Evolutionary conservation across 2,113 vertebrate genomes (phyloP).

Genomic region (Apaloderma vittatum): DNA sequence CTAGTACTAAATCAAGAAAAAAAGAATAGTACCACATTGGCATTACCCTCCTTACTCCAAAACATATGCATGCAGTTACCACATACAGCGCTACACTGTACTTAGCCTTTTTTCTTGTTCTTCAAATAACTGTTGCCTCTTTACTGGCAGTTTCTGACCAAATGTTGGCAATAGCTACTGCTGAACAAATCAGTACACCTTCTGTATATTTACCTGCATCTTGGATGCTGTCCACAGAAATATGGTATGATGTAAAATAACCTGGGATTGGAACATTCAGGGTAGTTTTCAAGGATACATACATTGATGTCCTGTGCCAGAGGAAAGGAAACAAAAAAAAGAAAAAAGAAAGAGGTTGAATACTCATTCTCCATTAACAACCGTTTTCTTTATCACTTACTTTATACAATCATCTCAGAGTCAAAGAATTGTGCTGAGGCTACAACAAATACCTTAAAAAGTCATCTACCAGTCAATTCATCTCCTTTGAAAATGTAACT

Average conservation of each 20-base stretch:
- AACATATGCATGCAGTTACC: neutral
- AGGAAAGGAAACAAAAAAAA: conserved; percentile 28
- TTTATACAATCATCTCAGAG: neutral
- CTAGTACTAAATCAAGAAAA: neutral
- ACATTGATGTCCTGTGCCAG: conserved; percentile 92
- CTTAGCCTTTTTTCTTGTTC: neutral
- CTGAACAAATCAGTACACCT: neutral
- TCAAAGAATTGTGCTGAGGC: neutral
- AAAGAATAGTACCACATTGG: neutral
- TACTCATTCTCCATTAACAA: neutral
- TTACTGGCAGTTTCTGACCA: neutral
- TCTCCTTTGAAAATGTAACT: neutral
- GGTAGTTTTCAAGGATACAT: conserved; percentile 96
- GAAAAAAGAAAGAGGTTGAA: conserved; percentile 1
- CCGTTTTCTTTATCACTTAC: neutral
- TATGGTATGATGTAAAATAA: conserved; percentile 99
- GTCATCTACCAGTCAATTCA: neutral
- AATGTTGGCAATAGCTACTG: neutral
- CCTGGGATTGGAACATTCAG: conserved; percentile 95
- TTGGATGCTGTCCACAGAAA: conserved; percentile 98
- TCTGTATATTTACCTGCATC: conserved; percentile 88
- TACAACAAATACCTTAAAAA: neutral
- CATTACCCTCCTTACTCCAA: neutral
- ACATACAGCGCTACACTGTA: neutral
- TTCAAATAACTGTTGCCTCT: neutral